phyloP scores from a whole-genome alignment of 2,113 vertebrate species.

The Albula goreensis region DNA sequence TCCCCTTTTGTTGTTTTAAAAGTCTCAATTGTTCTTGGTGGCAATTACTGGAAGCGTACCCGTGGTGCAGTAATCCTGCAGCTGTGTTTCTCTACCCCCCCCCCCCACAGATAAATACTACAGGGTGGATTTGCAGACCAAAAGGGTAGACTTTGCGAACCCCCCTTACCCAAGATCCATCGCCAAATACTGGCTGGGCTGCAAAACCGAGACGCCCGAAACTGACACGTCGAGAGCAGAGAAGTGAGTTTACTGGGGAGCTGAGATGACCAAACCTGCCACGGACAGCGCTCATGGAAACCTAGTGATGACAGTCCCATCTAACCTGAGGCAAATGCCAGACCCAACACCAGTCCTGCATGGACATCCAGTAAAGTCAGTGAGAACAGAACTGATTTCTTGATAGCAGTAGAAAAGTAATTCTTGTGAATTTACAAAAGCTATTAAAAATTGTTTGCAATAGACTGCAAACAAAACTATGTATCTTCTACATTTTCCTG shows the following conservation, averaged over 20 bases:
- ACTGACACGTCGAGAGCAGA: slow-evolving; percentile 58
- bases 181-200: slow-evolving; percentile 89
- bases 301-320: too few species aligned
- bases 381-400: neutral
- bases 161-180: slow-evolving; percentile 91
- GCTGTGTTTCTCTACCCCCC: slow-evolving; percentile 30
- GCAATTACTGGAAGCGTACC: too few species aligned
- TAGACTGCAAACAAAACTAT: neutral
- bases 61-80: neutral
- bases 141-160: slow-evolving; percentile 68
- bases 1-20: too few species aligned
- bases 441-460: neutral
- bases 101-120: slow-evolving; percentile 88
- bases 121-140: slow-evolving; percentile 81
- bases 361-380: neutral
- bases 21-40: too few species aligned
- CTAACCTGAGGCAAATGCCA: too few species aligned
- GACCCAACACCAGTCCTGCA: neutral
- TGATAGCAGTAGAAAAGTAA: neutral
- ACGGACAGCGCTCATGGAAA: too few species aligned
- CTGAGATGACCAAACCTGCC: neutral
- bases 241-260: slow-evolving; percentile 37
- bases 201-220: slow-evolving; percentile 43
- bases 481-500: neutral
- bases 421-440: neutral